phyloP scores from a whole-genome alignment of 1,140 invertebrate species.

The Stenopsyche tienmushanensis region DNA sequence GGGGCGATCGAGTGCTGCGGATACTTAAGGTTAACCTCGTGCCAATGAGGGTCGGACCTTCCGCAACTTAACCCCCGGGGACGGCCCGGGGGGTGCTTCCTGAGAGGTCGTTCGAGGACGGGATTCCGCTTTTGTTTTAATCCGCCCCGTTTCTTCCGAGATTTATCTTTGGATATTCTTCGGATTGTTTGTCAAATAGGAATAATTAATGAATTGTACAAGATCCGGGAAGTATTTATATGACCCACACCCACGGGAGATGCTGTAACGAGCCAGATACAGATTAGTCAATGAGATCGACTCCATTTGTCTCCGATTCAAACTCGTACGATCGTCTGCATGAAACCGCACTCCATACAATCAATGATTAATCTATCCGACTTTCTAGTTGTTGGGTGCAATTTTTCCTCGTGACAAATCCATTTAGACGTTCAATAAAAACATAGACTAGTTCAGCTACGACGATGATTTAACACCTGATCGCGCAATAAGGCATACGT shows the following conservation, averaged over 20 bases:
- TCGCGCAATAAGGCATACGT: no score
- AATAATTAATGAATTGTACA: background rate
- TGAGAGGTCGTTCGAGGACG: background rate
- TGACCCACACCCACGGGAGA: conserved; percentile 1
- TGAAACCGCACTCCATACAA: background rate
- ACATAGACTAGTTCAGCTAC: no score
- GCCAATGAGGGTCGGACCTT: conserved; percentile 26
- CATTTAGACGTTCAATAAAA: no score
- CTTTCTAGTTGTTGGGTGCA: background rate
- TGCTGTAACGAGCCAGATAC: background rate
- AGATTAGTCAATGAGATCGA: conserved; percentile 10
- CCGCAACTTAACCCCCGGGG: conserved; percentile 22
- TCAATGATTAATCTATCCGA: background rate
- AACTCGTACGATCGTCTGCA: background rate
- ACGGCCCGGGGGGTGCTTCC: background rate
- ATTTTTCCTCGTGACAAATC: conserved; percentile 1
- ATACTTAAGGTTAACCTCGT: conserved; percentile 33
- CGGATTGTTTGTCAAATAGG: background rate
- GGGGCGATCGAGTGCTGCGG: conserved; percentile 25
- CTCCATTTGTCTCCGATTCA: conserved; percentile 8
- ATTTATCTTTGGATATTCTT: background rate
- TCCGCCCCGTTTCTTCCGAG: background rate
- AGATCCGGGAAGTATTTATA: background rate
- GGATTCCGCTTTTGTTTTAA: no score
- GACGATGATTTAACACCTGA: no score